Evolutionary conservation across 2,113 vertebrate species (phyloP).

Genomic region (Sylvilagus bachmani): DNA sequence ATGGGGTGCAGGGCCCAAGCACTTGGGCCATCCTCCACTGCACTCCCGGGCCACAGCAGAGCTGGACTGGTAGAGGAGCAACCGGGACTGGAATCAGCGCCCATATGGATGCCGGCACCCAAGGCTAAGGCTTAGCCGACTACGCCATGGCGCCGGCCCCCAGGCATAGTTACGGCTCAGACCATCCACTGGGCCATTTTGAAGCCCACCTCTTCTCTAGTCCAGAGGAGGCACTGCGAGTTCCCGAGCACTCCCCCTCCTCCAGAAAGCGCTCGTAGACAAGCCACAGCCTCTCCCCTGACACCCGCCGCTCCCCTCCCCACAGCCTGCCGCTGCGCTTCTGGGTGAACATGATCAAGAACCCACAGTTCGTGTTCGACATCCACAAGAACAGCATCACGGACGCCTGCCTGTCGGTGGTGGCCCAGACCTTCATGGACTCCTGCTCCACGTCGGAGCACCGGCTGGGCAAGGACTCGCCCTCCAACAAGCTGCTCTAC

Average conservation of each 20-base stretch:
- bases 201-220: rapidly evolving
- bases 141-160: too few species aligned
- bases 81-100: too few species aligned
- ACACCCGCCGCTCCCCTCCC: not conserved
- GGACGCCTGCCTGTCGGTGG: constrained; percentile 97
- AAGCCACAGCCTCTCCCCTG: not conserved
- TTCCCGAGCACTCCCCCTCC: not conserved
- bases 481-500: constrained; percentile 99
- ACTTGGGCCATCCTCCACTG: too few species aligned
- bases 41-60: too few species aligned
- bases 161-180: too few species aligned
- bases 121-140: too few species aligned
- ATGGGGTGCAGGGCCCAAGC: too few species aligned
- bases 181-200: not conserved
- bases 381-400: constrained; percentile 99
- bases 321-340: constrained; percentile 96
- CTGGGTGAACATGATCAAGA: constrained; percentile 99
- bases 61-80: too few species aligned
- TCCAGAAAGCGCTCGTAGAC: not conserved
- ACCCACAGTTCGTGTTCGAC: constrained; percentile 99
- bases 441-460: constrained; percentile 99
- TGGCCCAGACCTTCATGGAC: constrained; percentile 99
- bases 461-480: constrained; percentile 98
- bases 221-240: not conserved
- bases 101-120: too few species aligned